A percentile compares a stretch with the other conserved stretches of the same genome.
Conservation (phyloP, 2,113 vertebrate species). For the Peromyscus maniculatus region DNA sequence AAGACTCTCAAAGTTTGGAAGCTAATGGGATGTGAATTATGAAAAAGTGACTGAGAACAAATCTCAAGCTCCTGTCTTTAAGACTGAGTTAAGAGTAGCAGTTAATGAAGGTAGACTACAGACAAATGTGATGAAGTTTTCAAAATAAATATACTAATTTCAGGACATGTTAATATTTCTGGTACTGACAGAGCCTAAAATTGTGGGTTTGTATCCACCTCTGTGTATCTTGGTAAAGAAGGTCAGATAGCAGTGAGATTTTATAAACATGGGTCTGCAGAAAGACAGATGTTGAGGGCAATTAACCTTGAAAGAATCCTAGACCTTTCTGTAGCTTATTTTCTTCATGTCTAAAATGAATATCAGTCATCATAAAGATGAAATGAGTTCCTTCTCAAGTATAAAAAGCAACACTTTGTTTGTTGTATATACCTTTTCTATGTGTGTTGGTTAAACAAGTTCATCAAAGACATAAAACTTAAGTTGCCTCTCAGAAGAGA, state of each 20-base stretch:
- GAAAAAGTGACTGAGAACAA: background rate
- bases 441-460: background rate
- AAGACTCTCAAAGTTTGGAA: background rate
- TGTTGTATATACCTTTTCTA: background rate
- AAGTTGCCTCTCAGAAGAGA: background rate
- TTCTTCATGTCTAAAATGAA: background rate
- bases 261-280: background rate
- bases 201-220: background rate
- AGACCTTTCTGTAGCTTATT: background rate
- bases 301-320: background rate
- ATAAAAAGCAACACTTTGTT: background rate
- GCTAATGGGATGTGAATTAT: background rate
- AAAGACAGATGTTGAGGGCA: background rate
- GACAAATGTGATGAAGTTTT: background rate
- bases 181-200: background rate
- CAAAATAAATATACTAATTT: background rate
- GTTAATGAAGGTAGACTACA: background rate
- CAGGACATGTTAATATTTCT: background rate
- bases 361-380: background rate
- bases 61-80: background rate
- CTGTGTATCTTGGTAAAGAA: background rate
- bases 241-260: background rate
- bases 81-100: background rate
- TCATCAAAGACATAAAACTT: background rate
- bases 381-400: background rate